These are phyloP conservation scores for Boulengeromyrus knoepffleri DNA, from an alignment of 2,113 vertebrate species.

Conservation along the genomic window DNA sequence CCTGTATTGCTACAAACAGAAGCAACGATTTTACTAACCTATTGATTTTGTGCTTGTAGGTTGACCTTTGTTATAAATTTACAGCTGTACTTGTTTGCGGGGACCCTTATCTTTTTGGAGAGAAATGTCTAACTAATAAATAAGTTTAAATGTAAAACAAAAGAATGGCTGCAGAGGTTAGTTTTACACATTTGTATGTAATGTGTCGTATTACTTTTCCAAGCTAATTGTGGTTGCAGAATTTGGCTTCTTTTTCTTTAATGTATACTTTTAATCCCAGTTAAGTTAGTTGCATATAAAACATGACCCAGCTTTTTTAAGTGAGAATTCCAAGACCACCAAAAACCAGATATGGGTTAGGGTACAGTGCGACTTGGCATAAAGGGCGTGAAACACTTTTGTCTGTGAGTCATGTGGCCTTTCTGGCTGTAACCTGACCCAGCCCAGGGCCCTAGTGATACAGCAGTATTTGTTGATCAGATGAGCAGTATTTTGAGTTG, in stretches of 20 bases:
- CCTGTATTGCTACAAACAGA: not conserved
- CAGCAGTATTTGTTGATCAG: slow-evolving; percentile 18
- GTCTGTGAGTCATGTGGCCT: not conserved
- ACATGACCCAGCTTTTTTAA: not conserved
- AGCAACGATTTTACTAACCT: not conserved
- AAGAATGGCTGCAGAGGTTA: not conserved
- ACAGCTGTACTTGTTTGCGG: not conserved
- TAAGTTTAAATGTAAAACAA: not conserved
- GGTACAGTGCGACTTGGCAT: not conserved
- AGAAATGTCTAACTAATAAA: not conserved
- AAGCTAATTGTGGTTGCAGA: not conserved
- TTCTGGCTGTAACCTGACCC: slow-evolving; percentile 1
- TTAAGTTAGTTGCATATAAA: not conserved
- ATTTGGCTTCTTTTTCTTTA: not conserved
- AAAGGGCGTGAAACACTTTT: slow-evolving; percentile 2
- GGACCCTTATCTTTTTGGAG: not conserved
- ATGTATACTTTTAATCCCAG: not conserved
- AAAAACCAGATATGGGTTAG: not conserved
- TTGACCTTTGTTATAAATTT: not conserved
- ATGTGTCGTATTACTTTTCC: not conserved
- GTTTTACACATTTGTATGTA: not conserved
- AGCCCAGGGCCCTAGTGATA: not conserved
- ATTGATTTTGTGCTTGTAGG: not conserved
- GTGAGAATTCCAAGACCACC: not conserved
- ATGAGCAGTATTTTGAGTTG: slow-evolving; percentile 20